Base-by-base conservation (phyloP, 37 sponge, comb jelly and placozoan genomes). In the Halichondria panicea region DNA sequence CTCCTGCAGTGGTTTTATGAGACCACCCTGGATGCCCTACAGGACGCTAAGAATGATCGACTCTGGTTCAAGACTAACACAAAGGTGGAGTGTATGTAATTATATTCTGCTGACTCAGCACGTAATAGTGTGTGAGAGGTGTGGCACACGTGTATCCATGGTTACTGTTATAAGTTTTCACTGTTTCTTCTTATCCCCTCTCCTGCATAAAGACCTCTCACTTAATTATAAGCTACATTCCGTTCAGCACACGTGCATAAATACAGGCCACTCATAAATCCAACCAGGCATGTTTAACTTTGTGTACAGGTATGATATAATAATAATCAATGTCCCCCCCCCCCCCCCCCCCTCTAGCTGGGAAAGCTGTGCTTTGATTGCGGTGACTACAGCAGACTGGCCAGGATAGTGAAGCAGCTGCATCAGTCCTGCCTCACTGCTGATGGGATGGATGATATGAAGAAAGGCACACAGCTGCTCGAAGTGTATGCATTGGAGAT, bases 1-100 rank as follows among this genome's bases (percentile, higher is more conserved):
- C 84, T 97, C 1, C 85, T 97, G 39, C 93, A 95, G 58, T 86
- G 93, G 62, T 87, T 97, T 34, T 97, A 97, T 74, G 92, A 95
- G 66, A 92, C 93, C 0, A 97, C 99, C 22, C 78, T 97, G 24
- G 95, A 86, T 34, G 94, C 99, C 1, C 75, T 94, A 30, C 81
- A 84, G 64, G 91, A 94, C 35, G 89, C 99, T 22, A 89, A 83
- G 43, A 97, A 97, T 71, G 99, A 97, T 65, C 63, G 99, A 9
- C 90, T 97, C 9, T 97, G 99, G 99, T 97, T 97, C 76, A 97
- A 97, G 57, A 97, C 99, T 13, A 97, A 97, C 68, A 90, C 91
- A 0, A 97, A 97, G 83, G 91, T 97, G 35, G 54, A 34, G 54
- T 50, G 5, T 9, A 46, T n/a, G 3, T 63, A 63, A 56, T 28